Conservation (phyloP, 2,888 invertebrate genomes). For the Drosophila meridionalis region DNA sequence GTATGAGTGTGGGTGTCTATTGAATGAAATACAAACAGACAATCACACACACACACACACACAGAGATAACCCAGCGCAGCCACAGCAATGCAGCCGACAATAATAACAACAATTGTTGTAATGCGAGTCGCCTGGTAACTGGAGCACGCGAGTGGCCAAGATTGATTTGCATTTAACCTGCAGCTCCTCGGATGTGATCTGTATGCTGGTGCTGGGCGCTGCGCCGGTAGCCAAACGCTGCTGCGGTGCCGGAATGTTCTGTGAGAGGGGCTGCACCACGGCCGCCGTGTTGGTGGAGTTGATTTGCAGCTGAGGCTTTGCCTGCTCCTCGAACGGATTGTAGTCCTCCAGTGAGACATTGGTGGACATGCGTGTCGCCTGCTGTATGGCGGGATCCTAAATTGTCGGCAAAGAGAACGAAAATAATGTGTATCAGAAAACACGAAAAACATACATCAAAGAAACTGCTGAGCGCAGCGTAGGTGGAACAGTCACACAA, state of each 20-base stretch:
- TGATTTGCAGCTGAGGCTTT: conserved; percentile 87
- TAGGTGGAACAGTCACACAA: conserved; percentile 39
- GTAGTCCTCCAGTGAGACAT: conserved; percentile 93
- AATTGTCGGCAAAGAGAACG: conserved; percentile 28
- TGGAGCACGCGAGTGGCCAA: conserved; percentile 24
- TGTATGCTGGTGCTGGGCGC: conserved; percentile 84
- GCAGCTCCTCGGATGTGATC: conserved; percentile 90
- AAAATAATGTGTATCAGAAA: not conserved
- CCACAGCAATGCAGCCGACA: conserved; percentile 52
- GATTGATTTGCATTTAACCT: conserved; percentile 85
- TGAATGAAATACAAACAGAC: not conserved
- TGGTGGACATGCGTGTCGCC: conserved; percentile 91
- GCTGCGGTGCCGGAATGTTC: conserved; percentile 78
- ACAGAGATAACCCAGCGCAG: conserved; percentile 16
- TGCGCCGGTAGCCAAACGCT: conserved; percentile 82
- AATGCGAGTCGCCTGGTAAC: conserved; percentile 24
- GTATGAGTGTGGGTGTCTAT: not conserved
- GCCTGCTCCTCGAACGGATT: conserved; percentile 94
- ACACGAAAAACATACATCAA: not conserved
- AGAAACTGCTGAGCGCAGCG: conserved; percentile 17
- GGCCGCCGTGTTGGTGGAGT: conserved; percentile 83
- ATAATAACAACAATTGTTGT: conserved; percentile 22
- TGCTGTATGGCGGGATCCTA: conserved; percentile 98
- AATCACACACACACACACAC: not conserved
- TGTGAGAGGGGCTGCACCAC: conserved; percentile 84